Evolutionary conservation across 2,113 vertebrate species (phyloP).

Genomic region (Brachirus orientalis): DNA sequence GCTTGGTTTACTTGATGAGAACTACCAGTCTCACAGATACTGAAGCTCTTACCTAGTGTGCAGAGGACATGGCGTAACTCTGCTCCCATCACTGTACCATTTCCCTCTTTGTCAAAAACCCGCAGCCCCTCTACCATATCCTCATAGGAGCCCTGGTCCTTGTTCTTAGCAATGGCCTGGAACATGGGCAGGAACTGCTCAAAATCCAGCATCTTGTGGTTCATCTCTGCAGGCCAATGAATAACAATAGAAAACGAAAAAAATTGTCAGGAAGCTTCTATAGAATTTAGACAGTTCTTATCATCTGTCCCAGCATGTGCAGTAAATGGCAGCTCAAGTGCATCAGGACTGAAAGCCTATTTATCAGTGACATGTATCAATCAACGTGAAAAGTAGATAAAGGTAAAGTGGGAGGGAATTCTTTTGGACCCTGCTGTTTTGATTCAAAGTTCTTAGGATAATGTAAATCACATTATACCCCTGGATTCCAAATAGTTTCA

Average conservation of each 20-base stretch:
- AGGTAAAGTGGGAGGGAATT: too few relatives aligned
- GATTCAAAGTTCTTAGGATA: too few relatives aligned
- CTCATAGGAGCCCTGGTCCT: constrained; percentile 90
- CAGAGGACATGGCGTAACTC: constrained; percentile 92
- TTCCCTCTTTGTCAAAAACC: constrained; percentile 94
- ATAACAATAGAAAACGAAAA: neutral
- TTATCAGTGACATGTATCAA: too few relatives aligned
- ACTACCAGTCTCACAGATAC: neutral
- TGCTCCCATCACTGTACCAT: constrained; percentile 91
- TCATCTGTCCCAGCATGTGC: too few relatives aligned
- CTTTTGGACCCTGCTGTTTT: too few relatives aligned
- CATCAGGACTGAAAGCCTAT: too few relatives aligned
- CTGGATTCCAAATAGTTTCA: too few relatives aligned
- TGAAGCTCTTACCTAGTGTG: constrained; percentile 83
- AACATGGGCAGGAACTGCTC: constrained; percentile 95
- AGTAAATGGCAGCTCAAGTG: too few relatives aligned
- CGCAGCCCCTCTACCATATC: constrained; percentile 91
- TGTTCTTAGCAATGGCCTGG: constrained; percentile 90
- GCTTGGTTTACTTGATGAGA: neutral
- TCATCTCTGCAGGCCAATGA: constrained; percentile 85
- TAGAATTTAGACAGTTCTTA: neutral
- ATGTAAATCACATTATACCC: too few relatives aligned
- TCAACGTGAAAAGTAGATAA: too few relatives aligned
- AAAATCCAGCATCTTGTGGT: constrained; percentile 89
- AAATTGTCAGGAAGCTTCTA: neutral